A percentile compares a stretch with the other conserved stretches of the same genome.
These are phyloP conservation scores for Penelope pileata DNA, from an alignment of 2,113 vertebrate species.

Conservation along the genomic window DNA sequence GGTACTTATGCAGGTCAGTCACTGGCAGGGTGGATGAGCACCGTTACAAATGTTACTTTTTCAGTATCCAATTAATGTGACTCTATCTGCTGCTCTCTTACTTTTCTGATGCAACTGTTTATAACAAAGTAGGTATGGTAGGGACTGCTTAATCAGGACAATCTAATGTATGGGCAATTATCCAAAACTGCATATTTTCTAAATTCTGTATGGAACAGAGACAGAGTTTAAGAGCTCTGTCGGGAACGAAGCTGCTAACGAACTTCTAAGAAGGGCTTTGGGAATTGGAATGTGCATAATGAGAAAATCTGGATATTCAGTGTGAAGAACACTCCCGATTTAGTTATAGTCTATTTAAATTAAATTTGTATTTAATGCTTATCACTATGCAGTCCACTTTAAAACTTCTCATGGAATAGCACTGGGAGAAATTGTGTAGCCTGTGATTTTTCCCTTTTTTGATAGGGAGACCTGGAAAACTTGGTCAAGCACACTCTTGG, in stretches of 20 bases:
- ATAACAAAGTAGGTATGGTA: background rate
- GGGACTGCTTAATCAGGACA: background rate
- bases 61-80: background rate
- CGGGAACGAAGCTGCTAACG: background rate
- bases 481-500: background rate
- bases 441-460: background rate
- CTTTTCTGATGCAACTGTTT: background rate
- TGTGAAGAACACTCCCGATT: background rate
- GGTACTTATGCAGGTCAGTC: background rate
- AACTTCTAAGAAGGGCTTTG: background rate
- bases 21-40: background rate
- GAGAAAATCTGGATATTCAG: slow-evolving; percentile 20
- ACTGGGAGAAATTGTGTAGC: background rate
- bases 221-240: background rate
- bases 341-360: background rate
- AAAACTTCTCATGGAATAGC: background rate
- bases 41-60: background rate
- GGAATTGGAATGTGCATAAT: background rate
- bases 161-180: background rate
- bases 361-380: slow-evolving; percentile 4
- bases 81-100: background rate
- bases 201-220: slow-evolving; percentile 8
- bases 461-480: background rate
- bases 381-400: background rate
- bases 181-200: slow-evolving; percentile 14